phyloP scores from a whole-genome alignment of 2,797 vertebrate species.

The Potorous gilbertii region DNA sequence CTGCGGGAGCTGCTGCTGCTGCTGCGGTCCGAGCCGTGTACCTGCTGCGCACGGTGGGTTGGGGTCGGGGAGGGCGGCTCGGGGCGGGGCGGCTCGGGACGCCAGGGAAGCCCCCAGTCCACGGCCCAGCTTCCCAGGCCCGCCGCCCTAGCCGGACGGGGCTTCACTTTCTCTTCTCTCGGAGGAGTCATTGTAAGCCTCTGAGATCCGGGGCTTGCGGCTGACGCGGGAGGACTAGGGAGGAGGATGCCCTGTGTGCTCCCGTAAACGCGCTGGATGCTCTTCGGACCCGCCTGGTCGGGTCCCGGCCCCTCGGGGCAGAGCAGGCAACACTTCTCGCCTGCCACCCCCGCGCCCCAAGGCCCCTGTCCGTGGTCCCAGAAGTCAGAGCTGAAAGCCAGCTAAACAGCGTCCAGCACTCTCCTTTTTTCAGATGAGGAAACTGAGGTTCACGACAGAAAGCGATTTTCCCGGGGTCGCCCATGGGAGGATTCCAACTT shows the following conservation, averaged over 20 bases:
- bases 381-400: neutral
- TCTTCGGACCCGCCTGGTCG: neutral
- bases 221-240: neutral
- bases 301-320: neutral
- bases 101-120: neutral
- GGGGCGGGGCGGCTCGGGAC: neutral
- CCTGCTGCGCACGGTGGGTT: neutral
- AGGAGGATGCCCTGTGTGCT: neutral
- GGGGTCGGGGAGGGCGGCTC: neutral
- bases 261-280: neutral
- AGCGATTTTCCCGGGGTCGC: neutral
- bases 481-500: neutral
- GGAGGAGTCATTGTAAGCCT: neutral
- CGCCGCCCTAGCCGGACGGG: neutral
- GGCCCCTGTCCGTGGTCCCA: neutral
- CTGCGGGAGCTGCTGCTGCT: fast-evolving
- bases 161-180: neutral
- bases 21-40: neutral
- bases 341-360: neutral
- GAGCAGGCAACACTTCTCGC: neutral
- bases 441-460: neutral
- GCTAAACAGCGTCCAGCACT: too few relatives aligned
- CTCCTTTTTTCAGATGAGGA: neutral
- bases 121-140: neutral
- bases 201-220: neutral